phyloP scores from a whole-genome alignment of 2,113 vertebrate species.

The Sapayoa aenigma region DNA sequence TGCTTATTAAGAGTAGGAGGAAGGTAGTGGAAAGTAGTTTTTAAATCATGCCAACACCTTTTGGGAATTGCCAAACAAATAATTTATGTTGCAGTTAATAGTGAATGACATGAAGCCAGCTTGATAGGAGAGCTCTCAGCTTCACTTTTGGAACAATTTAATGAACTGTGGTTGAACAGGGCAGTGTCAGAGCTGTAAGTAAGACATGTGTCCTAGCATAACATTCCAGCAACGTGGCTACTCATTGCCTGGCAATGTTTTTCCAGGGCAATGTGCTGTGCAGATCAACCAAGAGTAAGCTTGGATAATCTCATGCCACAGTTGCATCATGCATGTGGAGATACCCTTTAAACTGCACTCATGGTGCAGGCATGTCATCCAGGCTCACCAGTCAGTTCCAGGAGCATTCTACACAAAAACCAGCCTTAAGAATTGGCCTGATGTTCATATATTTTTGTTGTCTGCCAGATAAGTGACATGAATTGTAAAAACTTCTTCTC shows the following conservation, averaged over 20 bases:
- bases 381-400: background rate
- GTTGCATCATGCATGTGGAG: background rate
- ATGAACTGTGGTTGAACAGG: background rate
- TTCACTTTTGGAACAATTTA: background rate
- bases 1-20: background rate
- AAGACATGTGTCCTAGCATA: background rate
- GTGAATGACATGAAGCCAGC: background rate
- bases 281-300: background rate
- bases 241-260: background rate
- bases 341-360: background rate
- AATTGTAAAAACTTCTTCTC: background rate
- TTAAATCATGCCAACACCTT: background rate
- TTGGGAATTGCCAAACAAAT: background rate
- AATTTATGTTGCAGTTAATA: background rate
- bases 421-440: background rate
- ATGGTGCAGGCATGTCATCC: background rate
- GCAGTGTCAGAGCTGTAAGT: background rate
- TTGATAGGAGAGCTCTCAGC: background rate
- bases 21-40: background rate
- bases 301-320: background rate
- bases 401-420: background rate
- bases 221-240: background rate
- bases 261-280: background rate
- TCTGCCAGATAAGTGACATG: background rate
- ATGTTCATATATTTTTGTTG: background rate